Percentiles rank a stretch among this genome's conserved stretches.
Evolutionary conservation across 1,140 invertebrate genomes (phyloP).

Genomic region (Contarinia nasturtii): DNA sequence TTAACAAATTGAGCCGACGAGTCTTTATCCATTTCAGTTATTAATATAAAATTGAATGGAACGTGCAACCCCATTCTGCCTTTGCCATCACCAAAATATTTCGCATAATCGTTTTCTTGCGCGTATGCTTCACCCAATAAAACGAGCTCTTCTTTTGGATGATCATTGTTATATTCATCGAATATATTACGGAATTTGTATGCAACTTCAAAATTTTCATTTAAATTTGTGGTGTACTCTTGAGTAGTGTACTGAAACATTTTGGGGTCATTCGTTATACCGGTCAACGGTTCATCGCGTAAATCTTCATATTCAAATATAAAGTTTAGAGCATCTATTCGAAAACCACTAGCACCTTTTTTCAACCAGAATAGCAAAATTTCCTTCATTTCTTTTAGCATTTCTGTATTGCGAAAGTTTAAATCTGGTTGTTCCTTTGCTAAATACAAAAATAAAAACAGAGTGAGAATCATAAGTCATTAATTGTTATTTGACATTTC

Average conservation of each 20-base stretch:
- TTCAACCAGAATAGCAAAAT: slow-evolving; percentile 48
- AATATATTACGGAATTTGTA: slow-evolving; percentile 33
- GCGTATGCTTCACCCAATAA: slow-evolving; percentile 48
- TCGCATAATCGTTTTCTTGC: slow-evolving; percentile 27
- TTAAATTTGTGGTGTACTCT: slow-evolving; percentile 38
- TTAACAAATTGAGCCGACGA: slow-evolving; percentile 32
- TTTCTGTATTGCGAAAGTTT: slow-evolving; percentile 39
- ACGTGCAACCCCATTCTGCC: slow-evolving; percentile 36
- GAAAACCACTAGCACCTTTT: slow-evolving; percentile 50
- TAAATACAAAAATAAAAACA: no score
- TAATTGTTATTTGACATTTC: no score
- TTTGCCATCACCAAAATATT: slow-evolving; percentile 33
- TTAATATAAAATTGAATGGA: slow-evolving; percentile 47
- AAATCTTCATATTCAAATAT: slow-evolving; percentile 30
- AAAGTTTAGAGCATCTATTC: slow-evolving; percentile 33
- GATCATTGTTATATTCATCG: slow-evolving; percentile 18
- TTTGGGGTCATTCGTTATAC: slow-evolving; percentile 17
- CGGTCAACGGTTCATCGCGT: slow-evolving; percentile 34
- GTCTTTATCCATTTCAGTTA: slow-evolving; percentile 26
- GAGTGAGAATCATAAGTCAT: no score
- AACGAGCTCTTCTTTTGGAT: slow-evolving; percentile 23
- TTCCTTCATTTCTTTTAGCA: slow-evolving; percentile 28
- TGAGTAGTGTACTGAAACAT: slow-evolving; percentile 40
- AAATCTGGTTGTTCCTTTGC: no score
- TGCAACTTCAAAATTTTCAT: slow-evolving; percentile 32